Base-by-base conservation (phyloP, 2,797 vertebrate genomes). In the Coregonus sp. region DNA sequence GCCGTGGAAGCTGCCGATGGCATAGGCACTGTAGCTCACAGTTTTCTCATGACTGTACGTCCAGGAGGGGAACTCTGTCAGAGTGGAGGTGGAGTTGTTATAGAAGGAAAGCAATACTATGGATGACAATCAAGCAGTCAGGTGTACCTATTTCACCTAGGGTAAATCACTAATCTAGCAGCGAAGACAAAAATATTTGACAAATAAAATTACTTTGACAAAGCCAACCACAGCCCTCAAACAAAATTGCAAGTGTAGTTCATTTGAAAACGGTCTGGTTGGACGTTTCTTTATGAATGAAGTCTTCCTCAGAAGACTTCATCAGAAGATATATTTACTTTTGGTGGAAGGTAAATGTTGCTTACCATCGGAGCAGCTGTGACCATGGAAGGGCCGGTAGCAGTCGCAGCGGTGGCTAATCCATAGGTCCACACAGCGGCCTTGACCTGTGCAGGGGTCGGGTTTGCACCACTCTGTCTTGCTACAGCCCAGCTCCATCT, bases 401-500 rank as follows among this genome's bases (percentile, higher is more conserved):
- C 98, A 99, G 88, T 95, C 89, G 0, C 97, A 99, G 11, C 12
- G 89, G 82, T 95, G 97, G 84, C 88, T 91, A 65, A 92, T 94
- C 97, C 98, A 99, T 18, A 96, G 92, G 86, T 99, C 98, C 63
- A 96, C 82, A 0, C 98, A 99, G 18, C 25, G 82, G 31, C 96
- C 97, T 0, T 91, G 89, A 0, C 95, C 91, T 15, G 74, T 75
- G 84, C 98, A 99, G 52, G 96, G 96, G 67, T 92, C 90, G 1
- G 92, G 86, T 1, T 88, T 73, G 76, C 98, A 99, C 94, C 95
- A 97, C 51, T 97, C 96, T 0, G 78, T 96, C 78, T 93, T 96
- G 50, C 85, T 88, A 29, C 98, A 99, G 69, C 97, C 97, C 70
- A 81, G 82, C 74, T 63, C 71, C 68, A 84, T 78, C 0, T 85